Conservation (phyloP, 2,113 vertebrate species). For the Gymnobelideus leadbeateri region DNA sequence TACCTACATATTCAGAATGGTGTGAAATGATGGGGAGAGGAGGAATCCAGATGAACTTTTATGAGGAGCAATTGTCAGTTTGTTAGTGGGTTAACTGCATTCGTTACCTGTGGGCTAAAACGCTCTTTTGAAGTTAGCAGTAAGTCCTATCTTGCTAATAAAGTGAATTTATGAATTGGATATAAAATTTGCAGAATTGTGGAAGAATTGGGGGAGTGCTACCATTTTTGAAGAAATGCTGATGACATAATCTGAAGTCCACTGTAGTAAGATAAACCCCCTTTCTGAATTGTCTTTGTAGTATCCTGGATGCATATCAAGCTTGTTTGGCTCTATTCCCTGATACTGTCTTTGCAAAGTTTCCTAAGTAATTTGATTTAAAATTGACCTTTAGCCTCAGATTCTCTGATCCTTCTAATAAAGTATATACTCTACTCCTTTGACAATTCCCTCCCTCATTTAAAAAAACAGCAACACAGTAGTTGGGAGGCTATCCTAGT, state of each 20-base stretch:
- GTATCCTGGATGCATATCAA: background rate
- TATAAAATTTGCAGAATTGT: background rate
- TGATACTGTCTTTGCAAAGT: background rate
- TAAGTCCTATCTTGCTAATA: background rate
- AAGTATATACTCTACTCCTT: background rate
- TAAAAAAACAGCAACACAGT: background rate
- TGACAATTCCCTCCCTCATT: background rate
- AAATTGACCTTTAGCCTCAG: background rate
- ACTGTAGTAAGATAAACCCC: background rate
- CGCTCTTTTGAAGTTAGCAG: background rate
- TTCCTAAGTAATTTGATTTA: conserved; percentile 1
- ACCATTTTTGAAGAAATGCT: background rate
- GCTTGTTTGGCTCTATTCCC: background rate
- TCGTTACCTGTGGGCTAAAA: background rate
- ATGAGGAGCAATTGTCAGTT: background rate
- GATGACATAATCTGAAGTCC: background rate
- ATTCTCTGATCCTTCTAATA: background rate
- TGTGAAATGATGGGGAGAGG: background rate
- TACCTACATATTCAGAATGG: background rate
- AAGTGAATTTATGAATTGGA: background rate
- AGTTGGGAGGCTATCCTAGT: background rate
- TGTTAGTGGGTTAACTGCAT: background rate
- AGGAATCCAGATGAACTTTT: background rate
- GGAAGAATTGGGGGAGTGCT: background rate
- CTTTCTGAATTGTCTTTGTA: background rate